Evolutionary conservation across 2,797 vertebrate genomes (phyloP).

Genomic region (Premnoplex brunnescens): DNA sequence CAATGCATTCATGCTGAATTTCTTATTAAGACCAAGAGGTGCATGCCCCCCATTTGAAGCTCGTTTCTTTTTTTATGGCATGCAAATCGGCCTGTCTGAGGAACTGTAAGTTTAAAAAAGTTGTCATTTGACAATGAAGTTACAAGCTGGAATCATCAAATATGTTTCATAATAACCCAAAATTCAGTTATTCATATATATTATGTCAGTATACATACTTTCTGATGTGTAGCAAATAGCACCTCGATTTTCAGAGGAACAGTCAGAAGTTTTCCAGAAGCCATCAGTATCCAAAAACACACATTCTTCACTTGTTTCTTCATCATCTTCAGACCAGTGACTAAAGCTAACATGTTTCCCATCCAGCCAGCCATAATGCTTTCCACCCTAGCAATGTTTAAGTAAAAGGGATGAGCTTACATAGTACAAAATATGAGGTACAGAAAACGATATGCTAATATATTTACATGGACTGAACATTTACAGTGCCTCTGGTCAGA

Average conservation of each 20-base stretch:
- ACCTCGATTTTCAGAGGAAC: conserved; percentile 80
- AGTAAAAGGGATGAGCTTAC: neutral
- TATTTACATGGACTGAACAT: neutral
- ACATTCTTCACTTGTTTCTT: conserved; percentile 78
- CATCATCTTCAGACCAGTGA: conserved; percentile 84
- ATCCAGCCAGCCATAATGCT: conserved; percentile 91
- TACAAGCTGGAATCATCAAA: neutral
- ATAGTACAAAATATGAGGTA: neutral
- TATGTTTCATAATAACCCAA: neutral
- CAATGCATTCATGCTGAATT: neutral
- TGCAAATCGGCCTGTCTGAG: neutral
- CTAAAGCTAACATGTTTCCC: conserved; percentile 86
- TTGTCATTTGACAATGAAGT: neutral
- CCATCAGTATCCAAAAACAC: conserved; percentile 90
- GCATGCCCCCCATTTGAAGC: neutral
- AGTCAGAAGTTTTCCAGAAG: conserved; percentile 90
- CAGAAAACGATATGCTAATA: neutral
- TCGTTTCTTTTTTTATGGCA: neutral
- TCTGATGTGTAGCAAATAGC: conserved; percentile 87
- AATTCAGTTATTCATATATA: neutral
- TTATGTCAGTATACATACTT: conserved; percentile 73
- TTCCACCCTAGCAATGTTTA: conserved; percentile 78
- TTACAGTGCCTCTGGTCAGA: neutral
- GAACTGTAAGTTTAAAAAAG: neutral
- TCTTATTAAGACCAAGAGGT: neutral